Conservation (phyloP, 2,888 invertebrate genomes). For the Drosophila fulvimacula region DNA sequence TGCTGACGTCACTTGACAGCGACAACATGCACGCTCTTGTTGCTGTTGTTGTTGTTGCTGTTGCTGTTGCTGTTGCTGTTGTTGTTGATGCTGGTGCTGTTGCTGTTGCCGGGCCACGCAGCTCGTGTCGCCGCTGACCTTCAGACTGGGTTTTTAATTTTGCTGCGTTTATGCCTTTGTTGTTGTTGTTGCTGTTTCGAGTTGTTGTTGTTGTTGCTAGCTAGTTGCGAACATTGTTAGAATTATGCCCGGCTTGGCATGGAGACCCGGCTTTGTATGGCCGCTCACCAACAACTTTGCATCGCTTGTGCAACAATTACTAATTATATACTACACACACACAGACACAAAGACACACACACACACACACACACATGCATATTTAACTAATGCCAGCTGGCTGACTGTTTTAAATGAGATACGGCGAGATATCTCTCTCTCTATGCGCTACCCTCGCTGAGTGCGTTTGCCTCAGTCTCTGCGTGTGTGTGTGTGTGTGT, state of each 20-base stretch:
- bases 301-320: constrained; percentile 82
- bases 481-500: background rate
- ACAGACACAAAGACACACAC: constrained; percentile 7
- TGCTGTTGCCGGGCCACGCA: constrained; percentile 73
- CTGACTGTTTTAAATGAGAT: constrained; percentile 69
- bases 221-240: constrained; percentile 52
- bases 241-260: constrained; percentile 46
- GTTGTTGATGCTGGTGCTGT: constrained; percentile 29
- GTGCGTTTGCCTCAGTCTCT: constrained; percentile 41
- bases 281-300: constrained; percentile 55
- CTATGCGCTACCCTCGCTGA: constrained; percentile 32
- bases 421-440: constrained; percentile 64
- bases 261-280: constrained; percentile 37
- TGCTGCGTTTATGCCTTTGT: constrained; percentile 51
- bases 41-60: constrained; percentile 43
- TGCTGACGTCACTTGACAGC: constrained; percentile 71
- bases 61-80: constrained; percentile 56
- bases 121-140: constrained; percentile 78
- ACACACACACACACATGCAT: constrained; percentile 31
- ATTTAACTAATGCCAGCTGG: constrained; percentile 37
- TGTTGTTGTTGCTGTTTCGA: constrained; percentile 24
- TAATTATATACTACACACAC: constrained; percentile 77
- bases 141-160: constrained; percentile 79
- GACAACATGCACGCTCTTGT: constrained; percentile 38
- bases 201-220: constrained; percentile 21